Base-by-base conservation (phyloP, 2,113 vertebrate genomes). In the Pachypanchax playfairii region DNA sequence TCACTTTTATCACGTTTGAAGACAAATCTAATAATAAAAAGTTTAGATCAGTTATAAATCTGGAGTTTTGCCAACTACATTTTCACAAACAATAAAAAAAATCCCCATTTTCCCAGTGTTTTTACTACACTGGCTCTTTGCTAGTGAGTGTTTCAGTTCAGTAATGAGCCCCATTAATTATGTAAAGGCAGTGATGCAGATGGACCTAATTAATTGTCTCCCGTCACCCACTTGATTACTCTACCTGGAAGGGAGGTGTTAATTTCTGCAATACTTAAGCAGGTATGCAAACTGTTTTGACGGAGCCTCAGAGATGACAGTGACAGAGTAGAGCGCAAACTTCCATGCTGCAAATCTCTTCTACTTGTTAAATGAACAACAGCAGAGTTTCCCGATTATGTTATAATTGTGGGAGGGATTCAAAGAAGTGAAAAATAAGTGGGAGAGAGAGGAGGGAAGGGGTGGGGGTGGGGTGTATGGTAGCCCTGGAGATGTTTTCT, bases 181-280 rank as follows among this genome's bases (percentile, higher is more conserved):
- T 92, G 85, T 87, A 89, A 91, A 93, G 84, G 77, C 25, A 17
- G 83, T 87, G 88, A 87, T 90, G 85, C 88, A 92, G 87, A 92
- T 87, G 87, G 86, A 94, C 91, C 85, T 91, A 93, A 94, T 93
- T 93, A 94, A 93, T 90, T 92, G 89, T 90, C 90, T 92, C 77
- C 89, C 86, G 89, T 89, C 88, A 92, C 86, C 77, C 79, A 83
- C 84, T 89, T 93, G 89, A 92, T 94, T 92, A 87, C 81, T 91
- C 70, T 88, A 91, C 86, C 92, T 91, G 88, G 83, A 91, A 95
- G 90, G 89, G 88, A 93, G 85, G 84, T 91, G 87, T 86, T 93
- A 88, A 93, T 93, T 93, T 93, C 85, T 90, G 80, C 80, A 89
- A 85, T 91, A 90, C 85, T 94, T 92, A 86, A 90, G 78, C 79